Conservation (phyloP, 2,888 invertebrate species). For the Agrotis exclamationis region DNA sequence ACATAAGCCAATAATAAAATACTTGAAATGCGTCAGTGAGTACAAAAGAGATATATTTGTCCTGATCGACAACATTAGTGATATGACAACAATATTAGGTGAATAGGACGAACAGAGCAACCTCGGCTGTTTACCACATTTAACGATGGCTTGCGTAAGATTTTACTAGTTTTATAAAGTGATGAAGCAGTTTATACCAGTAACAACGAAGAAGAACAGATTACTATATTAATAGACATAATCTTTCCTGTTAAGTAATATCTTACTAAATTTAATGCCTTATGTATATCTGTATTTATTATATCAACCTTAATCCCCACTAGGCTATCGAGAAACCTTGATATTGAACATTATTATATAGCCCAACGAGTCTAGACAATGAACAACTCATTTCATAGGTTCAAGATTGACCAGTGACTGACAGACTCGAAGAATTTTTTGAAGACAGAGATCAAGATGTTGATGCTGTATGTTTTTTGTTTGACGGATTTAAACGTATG, state of each 20-base stretch:
- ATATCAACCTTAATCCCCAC: slow-evolving; percentile 22
- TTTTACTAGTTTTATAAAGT: not conserved
- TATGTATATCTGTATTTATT: slow-evolving; percentile 32
- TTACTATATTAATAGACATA: not conserved
- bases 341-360: slow-evolving; percentile 49
- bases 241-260: not conserved
- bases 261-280: slow-evolving; percentile 12
- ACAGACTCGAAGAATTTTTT: not conserved
- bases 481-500: slow-evolving; percentile 2
- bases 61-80: slow-evolving; percentile 13
- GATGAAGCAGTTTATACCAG: not conserved
- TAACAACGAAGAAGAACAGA: not conserved
- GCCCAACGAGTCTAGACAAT: slow-evolving; percentile 43
- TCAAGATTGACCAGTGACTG: slow-evolving; percentile 8
- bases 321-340: slow-evolving; percentile 33
- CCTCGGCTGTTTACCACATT: slow-evolving; percentile 2
- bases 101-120: not conserved
- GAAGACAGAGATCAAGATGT: not conserved
- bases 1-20: slow-evolving; percentile 10
- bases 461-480: not conserved
- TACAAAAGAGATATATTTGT: slow-evolving; percentile 41
- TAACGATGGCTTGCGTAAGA: not conserved
- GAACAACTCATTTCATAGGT: slow-evolving; percentile 29
- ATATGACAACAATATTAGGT: slow-evolving; percentile 7
- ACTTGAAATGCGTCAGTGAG: not conserved